Base-by-base conservation (phyloP, 2,888 invertebrate genomes). In the Tipula helvola region DNA sequence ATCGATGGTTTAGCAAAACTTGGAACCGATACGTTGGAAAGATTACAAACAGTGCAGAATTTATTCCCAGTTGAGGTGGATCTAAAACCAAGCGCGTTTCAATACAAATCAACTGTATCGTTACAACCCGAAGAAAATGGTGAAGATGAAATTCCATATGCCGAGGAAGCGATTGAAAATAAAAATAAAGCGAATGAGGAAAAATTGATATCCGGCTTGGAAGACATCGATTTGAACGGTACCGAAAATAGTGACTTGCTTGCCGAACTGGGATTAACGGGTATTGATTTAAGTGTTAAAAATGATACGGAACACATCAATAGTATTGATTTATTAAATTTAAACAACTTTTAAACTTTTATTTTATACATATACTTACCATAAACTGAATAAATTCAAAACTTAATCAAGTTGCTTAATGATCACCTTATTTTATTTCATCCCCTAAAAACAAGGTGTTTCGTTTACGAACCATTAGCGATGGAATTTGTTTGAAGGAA, bases 61-160 rank as follows among this genome's bases (percentile, higher is more conserved):
- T 92, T 99, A 1, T 99, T 99, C 91, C 99, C 99, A 0, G 98
- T 99, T 0, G 99, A 99, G 92, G 97, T 99, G 16, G 99, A 99
- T 91, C 93, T 99, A 7, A 96, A 97, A 0, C 95, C 96, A 89
- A 96, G 96, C 87, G 98, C 98, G 36, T 98, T 99, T 91, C 97
- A 97, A 89, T 98, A 97, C 89, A 96, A 97, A 91, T 95, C 94
- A 36, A 87, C 85, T 84, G 52, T 84, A 57, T 42, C 42, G 42
- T 41, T 87, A 52, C 87, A 87, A 47, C 87, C 4, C 87, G 87
- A 88, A 16, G 87, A 87, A 71, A 86, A 83, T 52, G 87, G 85
- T 0, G 88, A 87, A 28, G 88, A 88, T 5, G 87, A 88, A n/a
- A 13, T 87, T 13, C 44, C 84, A 1, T 85, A 85, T 42, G 88